Percentiles rank a stretch among this genome's conserved stretches.
phyloP scores from a whole-genome alignment of 2,797 vertebrate species.

The Megalops cyprinoides region DNA sequence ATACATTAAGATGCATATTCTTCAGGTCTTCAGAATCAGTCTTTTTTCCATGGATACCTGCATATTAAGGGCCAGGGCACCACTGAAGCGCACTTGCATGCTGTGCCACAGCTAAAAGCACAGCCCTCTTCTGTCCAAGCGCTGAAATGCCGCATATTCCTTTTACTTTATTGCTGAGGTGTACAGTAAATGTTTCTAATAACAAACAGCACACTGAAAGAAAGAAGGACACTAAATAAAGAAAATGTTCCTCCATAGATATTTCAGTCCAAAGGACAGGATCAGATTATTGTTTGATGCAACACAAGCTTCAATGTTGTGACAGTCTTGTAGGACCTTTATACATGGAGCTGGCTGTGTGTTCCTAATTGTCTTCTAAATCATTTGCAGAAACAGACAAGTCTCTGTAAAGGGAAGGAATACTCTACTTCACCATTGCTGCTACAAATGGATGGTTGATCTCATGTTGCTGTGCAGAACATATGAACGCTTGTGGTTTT shows the following conservation, averaged over 20 bases:
- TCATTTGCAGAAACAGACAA: conserved; percentile 36
- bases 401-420: conserved; percentile 35
- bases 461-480: conserved; percentile 29
- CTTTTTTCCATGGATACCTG: conserved; percentile 46
- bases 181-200: background rate
- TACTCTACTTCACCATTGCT: conserved; percentile 19
- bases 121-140: background rate
- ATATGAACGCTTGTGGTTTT: conserved; percentile 35
- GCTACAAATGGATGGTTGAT: conserved; percentile 41
- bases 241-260: conserved; percentile 29
- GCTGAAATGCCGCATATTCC: background rate
- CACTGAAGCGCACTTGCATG: conserved; percentile 38
- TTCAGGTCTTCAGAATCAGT: conserved; percentile 50
- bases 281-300: conserved; percentile 35
- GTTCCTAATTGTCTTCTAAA: conserved; percentile 54
- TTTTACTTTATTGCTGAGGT: background rate
- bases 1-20: conserved; percentile 55
- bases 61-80: conserved; percentile 51
- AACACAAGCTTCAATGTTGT: conserved; percentile 41
- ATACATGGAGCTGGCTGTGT: conserved; percentile 49
- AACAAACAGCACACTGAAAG: background rate
- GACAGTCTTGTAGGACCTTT: conserved; percentile 45
- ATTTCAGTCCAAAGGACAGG: background rate
- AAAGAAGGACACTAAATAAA: background rate
- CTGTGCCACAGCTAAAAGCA: background rate